Evolutionary conservation across 2,888 invertebrate species (phyloP).

Genomic region (Portevinia maculata): DNA sequence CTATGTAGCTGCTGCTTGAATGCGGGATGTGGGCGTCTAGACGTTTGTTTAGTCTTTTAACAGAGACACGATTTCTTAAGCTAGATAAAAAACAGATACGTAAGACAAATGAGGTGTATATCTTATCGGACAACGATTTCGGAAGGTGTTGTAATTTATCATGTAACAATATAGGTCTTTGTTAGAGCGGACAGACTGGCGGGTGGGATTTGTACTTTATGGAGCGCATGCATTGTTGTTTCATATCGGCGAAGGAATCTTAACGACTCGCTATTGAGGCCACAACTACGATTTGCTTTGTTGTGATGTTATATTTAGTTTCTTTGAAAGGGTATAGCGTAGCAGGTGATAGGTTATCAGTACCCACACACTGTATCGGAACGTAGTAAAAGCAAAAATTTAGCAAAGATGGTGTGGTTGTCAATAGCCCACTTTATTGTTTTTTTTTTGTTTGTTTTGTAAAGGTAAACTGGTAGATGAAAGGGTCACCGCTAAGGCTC

Average conservation of each 20-base stretch:
- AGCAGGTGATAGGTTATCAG: slow-evolving; percentile 3
- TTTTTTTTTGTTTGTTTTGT: too few species aligned
- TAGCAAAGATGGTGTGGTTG: too few species aligned
- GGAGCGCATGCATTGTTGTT: slow-evolving; percentile 13
- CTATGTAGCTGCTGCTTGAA: not conserved
- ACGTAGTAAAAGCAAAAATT: too few species aligned
- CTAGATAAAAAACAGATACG: slow-evolving; percentile 31
- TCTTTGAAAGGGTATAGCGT: slow-evolving; percentile 7
- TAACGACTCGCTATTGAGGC: not conserved
- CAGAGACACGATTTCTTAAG: slow-evolving; percentile 10
- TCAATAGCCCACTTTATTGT: too few species aligned
- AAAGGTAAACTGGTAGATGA: too few species aligned
- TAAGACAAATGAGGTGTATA: slow-evolving; percentile 49
- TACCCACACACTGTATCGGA: too few species aligned
- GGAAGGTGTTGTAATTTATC: slow-evolving; percentile 62
- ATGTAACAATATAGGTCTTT: slow-evolving; percentile 49
- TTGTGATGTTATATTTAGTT: not conserved
- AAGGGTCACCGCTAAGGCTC: too few species aligned
- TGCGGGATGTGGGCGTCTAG: slow-evolving; percentile 54
- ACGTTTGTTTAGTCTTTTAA: slow-evolving; percentile 47
- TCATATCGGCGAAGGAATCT: slow-evolving; percentile 27
- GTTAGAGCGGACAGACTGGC: slow-evolving; percentile 1
- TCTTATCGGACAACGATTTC: slow-evolving; percentile 53
- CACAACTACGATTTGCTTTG: too few species aligned
- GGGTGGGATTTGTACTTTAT: slow-evolving; percentile 14